A percentile compares a stretch with the other conserved stretches of the same genome.
phyloP scores from a whole-genome alignment of 2,797 vertebrate genomes.

The Caiman crocodilus region DNA sequence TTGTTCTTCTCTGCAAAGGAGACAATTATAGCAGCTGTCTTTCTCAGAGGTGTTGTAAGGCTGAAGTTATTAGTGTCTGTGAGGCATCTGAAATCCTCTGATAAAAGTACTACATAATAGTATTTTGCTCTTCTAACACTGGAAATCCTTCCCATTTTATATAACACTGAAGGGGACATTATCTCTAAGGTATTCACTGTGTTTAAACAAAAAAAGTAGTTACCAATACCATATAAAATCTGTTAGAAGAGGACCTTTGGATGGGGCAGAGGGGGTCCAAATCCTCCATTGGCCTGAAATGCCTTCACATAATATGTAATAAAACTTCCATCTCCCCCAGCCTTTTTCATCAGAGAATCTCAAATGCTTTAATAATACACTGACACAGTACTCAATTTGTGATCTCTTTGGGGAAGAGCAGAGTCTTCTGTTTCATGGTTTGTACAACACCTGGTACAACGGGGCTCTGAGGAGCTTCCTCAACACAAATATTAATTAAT shows the following conservation, averaged over 20 bases:
- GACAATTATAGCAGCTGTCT: slow-evolving; percentile 29
- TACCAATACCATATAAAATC: background rate
- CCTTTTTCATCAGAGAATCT: background rate
- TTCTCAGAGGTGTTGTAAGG: background rate
- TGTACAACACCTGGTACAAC: background rate
- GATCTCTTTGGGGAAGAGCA: fast-evolving
- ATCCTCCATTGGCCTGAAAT: fast-evolving
- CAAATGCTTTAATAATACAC: background rate
- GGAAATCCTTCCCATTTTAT: background rate
- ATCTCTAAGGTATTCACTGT: background rate
- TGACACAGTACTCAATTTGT: background rate
- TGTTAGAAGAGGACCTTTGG: background rate
- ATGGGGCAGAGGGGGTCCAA: too few species aligned
- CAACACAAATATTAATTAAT: background rate
- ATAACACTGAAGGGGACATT: background rate
- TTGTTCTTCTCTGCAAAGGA: slow-evolving; percentile 34
- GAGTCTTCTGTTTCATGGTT: background rate
- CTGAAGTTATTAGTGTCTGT: slow-evolving; percentile 2
- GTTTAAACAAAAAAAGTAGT: background rate
- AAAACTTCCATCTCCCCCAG: background rate
- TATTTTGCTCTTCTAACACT: background rate
- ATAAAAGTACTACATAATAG: background rate
- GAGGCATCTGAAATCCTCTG: background rate
- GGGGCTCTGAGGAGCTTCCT: too few species aligned
- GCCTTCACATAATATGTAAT: background rate